phyloP scores from a whole-genome alignment of 2,113 vertebrate species.

The Craseonycteris thonglongyai region DNA sequence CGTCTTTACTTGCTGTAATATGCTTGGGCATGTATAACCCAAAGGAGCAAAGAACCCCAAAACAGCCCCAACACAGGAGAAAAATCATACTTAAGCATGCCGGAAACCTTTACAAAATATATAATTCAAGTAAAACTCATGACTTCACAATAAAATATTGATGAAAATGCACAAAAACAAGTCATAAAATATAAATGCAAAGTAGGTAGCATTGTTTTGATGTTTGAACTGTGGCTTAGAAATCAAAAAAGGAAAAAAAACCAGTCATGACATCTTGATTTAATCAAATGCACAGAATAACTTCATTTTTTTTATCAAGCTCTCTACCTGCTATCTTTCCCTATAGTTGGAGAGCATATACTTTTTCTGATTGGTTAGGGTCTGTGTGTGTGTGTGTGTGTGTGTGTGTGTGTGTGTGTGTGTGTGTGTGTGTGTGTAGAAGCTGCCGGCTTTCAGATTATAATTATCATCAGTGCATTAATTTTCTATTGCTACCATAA shows the following conservation, averaged over 20 bases:
- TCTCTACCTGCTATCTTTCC: neutral
- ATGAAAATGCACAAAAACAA: slow-evolving; percentile 49
- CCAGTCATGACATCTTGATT: neutral
- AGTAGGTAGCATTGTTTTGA: slow-evolving; percentile 50
- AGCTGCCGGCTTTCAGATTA: neutral
- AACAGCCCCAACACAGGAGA: neutral
- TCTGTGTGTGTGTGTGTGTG: too few relatives aligned
- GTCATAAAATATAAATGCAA: slow-evolving; percentile 56
- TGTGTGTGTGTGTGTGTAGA: neutral
- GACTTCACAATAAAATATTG: slow-evolving; percentile 47
- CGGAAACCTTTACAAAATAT: slow-evolving; percentile 19
- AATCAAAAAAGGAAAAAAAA: neutral
- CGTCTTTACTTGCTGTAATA: neutral
- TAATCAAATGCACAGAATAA: neutral
- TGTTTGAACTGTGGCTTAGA: slow-evolving; percentile 10
- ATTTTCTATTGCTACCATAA: neutral
- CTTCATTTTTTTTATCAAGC: neutral
- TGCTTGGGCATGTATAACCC: neutral
- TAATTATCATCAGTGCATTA: neutral
- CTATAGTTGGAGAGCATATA: neutral
- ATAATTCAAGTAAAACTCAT: slow-evolving; percentile 39
- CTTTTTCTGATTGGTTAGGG: neutral
- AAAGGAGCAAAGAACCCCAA: neutral
- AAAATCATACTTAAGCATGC: slow-evolving; percentile 15
- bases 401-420: too few relatives aligned